Evolutionary conservation across 2,797 vertebrate genomes (phyloP).

Genomic region (Hyperoplus immaculatus): DNA sequence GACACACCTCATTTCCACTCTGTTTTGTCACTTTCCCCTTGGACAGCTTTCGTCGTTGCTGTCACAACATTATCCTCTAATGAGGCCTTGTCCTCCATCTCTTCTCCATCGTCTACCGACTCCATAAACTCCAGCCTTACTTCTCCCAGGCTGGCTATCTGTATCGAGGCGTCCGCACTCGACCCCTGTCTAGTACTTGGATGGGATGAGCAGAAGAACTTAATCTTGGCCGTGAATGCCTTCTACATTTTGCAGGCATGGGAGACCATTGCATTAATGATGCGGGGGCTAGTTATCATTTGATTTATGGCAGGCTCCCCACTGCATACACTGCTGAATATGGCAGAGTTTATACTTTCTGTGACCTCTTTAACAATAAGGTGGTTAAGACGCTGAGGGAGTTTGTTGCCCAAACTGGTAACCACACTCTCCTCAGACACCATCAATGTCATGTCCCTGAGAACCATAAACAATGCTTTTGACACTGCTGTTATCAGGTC

Average conservation of each 20-base stretch:
- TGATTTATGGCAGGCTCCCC: no score
- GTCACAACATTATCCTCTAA: not conserved
- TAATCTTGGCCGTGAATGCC: not conserved
- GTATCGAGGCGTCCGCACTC: no score
- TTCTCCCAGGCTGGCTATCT: no score
- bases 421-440: not conserved
- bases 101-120: no score
- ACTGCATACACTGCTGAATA: no score
- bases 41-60: not conserved
- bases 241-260: not conserved
- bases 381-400: not conserved
- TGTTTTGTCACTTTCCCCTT: no score
- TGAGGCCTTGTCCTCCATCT: not conserved
- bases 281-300: not conserved
- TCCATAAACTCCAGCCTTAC: no score
- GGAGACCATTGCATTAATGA: not conserved
- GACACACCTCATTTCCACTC: no score
- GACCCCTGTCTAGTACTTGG: no score
- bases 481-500: not conserved
- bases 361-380: no score
- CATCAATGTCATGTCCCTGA: not conserved
- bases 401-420: not conserved
- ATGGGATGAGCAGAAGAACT: no score
- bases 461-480: not conserved
- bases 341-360: no score